phyloP scores from a whole-genome alignment of 2,797 vertebrate species.

The Lepus oiostolus region DNA sequence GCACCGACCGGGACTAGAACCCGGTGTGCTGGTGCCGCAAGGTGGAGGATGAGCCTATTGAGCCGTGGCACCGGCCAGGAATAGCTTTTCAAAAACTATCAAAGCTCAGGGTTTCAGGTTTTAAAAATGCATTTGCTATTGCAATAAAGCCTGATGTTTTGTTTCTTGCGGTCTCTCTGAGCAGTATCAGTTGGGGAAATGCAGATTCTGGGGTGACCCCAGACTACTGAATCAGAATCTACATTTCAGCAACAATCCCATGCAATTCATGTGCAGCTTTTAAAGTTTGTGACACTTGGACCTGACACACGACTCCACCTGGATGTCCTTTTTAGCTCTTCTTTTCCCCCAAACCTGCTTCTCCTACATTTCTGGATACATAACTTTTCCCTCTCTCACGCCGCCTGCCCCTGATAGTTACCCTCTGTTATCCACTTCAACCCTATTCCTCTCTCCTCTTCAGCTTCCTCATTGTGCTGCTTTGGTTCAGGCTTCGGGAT shows the following conservation, averaged over 20 bases:
- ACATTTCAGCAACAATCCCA: background rate
- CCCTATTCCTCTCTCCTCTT: too few species aligned
- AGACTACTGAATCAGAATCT: background rate
- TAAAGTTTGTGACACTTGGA: background rate
- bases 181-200: background rate
- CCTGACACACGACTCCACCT: background rate
- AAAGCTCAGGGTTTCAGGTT: background rate
- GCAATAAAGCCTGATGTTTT: background rate
- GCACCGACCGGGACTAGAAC: too few species aligned
- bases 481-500: background rate
- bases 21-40: too few species aligned
- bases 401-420: background rate
- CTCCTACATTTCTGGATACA: background rate
- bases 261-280: background rate
- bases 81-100: background rate
- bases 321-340: background rate
- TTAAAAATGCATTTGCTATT: background rate
- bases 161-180: background rate
- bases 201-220: background rate
- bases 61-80: background rate
- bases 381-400: background rate
- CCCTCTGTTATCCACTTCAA: background rate
- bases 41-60: too few species aligned
- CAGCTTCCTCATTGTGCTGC: background rate
- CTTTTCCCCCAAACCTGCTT: background rate